A percentile compares a stretch with the other conserved stretches of the same genome.
phyloP scores from a whole-genome alignment of 2,797 vertebrate genomes.

The Alosa sapidissima region DNA sequence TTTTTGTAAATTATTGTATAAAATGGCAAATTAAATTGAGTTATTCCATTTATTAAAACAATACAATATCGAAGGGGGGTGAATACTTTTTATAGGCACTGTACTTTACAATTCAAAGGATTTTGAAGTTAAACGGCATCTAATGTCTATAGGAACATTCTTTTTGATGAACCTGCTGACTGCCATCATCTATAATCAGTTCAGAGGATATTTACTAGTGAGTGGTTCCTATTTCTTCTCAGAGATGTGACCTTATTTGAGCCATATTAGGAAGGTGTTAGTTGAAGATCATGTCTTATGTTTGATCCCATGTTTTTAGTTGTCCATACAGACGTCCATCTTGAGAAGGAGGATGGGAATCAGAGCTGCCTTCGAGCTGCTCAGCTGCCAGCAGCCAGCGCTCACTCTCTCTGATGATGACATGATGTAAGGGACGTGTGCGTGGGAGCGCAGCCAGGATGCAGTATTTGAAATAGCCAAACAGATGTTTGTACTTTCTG shows the following conservation, averaged over 20 bases:
- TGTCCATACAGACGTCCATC: slow-evolving; percentile 78
- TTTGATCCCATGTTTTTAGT: slow-evolving; percentile 56
- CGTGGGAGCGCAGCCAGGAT: background rate
- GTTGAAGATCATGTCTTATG: background rate
- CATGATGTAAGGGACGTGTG: background rate
- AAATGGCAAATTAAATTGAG: no score
- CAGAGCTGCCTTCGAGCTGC: slow-evolving; percentile 77
- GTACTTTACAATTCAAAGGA: background rate
- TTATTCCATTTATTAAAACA: no score
- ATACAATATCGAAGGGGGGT: no score
- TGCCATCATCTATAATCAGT: slow-evolving; percentile 83
- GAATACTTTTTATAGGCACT: no score
- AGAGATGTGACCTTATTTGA: background rate
- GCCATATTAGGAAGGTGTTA: background rate
- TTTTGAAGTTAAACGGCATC: background rate
- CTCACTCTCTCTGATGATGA: background rate
- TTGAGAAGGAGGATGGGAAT: slow-evolving; percentile 75
- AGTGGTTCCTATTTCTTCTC: slow-evolving; percentile 31
- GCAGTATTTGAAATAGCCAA: background rate
- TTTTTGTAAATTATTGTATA: no score
- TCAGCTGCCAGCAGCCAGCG: slow-evolving; percentile 55
- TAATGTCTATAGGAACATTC: slow-evolving; percentile 68
- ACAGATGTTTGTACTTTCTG: no score
- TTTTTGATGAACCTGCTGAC: slow-evolving; percentile 83
- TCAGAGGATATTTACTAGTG: slow-evolving; percentile 81